A percentile compares a stretch with the other conserved stretches of the same genome.
Evolutionary conservation across 1,140 invertebrate species (phyloP).

Genomic region (Lepidotrigona ventralis): DNA sequence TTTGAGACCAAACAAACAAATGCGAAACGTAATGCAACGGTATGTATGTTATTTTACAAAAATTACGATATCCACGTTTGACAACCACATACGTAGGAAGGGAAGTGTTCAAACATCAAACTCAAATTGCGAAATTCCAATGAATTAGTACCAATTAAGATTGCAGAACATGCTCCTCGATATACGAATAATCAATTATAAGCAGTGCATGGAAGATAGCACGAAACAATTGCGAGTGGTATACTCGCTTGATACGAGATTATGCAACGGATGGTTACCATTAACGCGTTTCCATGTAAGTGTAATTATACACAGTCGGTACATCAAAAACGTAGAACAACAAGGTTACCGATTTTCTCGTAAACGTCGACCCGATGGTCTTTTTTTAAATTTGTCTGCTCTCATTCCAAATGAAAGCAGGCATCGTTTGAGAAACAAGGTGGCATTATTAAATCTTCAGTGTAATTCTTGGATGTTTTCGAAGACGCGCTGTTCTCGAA

Average conservation of each 20-base stretch:
- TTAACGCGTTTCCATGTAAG: conserved; percentile 19
- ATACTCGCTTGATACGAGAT: conserved; percentile 32
- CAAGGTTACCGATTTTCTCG: neutral
- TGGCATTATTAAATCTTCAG: neutral
- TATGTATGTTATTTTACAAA: neutral
- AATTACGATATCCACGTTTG: neutral
- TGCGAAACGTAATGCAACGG: neutral
- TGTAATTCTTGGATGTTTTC: neutral
- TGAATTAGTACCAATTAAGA: conserved; percentile 22
- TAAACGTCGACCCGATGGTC: neutral
- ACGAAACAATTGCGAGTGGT: conserved; percentile 37
- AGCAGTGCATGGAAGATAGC: conserved; percentile 18
- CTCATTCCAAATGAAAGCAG: neutral
- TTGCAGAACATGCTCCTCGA: conserved; percentile 34
- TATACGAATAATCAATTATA: conserved; percentile 24
- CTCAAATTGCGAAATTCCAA: neutral
- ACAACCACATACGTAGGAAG: neutral
- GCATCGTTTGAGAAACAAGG: neutral
- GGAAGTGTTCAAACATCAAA: neutral
- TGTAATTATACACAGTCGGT: neutral
- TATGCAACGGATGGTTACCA: conserved; percentile 37
- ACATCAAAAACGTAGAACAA: neutral
- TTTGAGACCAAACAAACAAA: neutral
- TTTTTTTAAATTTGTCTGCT: too few species aligned
- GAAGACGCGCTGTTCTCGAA: neutral